These are phyloP conservation scores for Antigone vipio DNA, from an alignment of 2,113 vertebrate species.

Conservation along the genomic window DNA sequence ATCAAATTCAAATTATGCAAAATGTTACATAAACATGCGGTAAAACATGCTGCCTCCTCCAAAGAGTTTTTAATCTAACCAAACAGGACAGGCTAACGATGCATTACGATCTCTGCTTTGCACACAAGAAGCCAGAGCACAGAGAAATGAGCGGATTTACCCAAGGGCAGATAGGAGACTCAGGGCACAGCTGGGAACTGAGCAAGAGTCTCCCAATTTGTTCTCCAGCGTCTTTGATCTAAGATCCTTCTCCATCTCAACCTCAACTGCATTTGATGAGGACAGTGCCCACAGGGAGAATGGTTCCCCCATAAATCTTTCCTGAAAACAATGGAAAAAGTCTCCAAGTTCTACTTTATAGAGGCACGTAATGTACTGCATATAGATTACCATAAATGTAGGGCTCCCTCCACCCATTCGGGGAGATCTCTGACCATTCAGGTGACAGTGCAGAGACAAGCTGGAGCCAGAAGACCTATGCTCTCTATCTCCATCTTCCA, in stretches of 20 bases:
- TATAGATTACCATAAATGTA: not conserved
- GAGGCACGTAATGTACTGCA: not conserved
- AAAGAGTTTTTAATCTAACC: constrained; percentile 9
- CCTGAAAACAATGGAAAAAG: not conserved
- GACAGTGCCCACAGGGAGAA: not conserved
- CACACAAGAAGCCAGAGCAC: not conserved
- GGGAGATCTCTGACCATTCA: not conserved
- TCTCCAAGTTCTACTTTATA: not conserved
- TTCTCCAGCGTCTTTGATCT: not conserved
- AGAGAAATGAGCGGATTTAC: not conserved
- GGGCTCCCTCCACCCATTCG: not conserved
- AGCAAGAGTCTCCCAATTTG: not conserved
- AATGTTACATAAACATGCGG: constrained; percentile 33
- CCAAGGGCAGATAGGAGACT: not conserved
- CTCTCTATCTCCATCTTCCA: not conserved
- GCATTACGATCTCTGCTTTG: not conserved
- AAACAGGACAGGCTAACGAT: constrained; percentile 33
- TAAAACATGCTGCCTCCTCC: constrained; percentile 13
- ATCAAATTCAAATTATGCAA: constrained; percentile 19
- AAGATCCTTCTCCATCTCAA: not conserved
- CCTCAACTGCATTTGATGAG: not conserved
- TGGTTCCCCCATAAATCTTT: not conserved
- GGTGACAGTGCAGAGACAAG: not conserved
- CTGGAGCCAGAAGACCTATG: not conserved
- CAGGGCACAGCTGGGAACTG: not conserved